Percentiles rank a stretch among this genome's conserved stretches.
phyloP scores from a whole-genome alignment of 2,113 vertebrate species.

The Muscicapa adusta region DNA sequence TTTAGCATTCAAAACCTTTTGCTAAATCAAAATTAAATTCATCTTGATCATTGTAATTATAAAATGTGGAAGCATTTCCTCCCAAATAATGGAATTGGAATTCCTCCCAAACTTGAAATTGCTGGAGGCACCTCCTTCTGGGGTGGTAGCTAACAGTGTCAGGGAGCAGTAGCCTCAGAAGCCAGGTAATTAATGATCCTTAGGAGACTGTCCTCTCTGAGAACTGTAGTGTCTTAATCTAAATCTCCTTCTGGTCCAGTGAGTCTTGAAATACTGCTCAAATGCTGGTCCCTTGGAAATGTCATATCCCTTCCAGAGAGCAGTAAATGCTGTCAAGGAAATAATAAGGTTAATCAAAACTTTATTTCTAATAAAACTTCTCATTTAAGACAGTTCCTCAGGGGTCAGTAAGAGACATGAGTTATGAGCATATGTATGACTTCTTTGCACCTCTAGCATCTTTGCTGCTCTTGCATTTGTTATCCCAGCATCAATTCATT shows the following conservation, averaged over 20 bases:
- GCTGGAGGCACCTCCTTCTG: not conserved
- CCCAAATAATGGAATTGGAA: not conserved
- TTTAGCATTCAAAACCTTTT: not conserved
- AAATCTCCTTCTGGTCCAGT: not conserved
- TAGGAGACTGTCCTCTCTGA: not conserved
- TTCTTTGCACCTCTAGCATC: not conserved
- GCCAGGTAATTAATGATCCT: not conserved
- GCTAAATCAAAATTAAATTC: not conserved
- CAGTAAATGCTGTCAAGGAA: not conserved
- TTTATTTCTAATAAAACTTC: not conserved
- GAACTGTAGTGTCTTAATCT: not conserved
- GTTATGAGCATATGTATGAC: not conserved
- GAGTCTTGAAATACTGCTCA: not conserved
- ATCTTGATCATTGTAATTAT: not conserved
- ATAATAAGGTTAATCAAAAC: not conserved
- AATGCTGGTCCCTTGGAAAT: not conserved
- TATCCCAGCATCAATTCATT: not conserved
- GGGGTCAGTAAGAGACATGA: not conserved
- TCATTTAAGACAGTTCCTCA: not conserved
- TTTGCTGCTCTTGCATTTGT: not conserved
- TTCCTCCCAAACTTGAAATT: not conserved
- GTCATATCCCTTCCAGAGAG: not conserved
- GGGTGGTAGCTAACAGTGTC: not conserved
- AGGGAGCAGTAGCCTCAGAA: not conserved
- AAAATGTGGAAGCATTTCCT: not conserved